These are phyloP conservation scores for Cyprinus carpio DNA, from an alignment of 2,113 vertebrate genomes.

Conservation along the genomic window DNA sequence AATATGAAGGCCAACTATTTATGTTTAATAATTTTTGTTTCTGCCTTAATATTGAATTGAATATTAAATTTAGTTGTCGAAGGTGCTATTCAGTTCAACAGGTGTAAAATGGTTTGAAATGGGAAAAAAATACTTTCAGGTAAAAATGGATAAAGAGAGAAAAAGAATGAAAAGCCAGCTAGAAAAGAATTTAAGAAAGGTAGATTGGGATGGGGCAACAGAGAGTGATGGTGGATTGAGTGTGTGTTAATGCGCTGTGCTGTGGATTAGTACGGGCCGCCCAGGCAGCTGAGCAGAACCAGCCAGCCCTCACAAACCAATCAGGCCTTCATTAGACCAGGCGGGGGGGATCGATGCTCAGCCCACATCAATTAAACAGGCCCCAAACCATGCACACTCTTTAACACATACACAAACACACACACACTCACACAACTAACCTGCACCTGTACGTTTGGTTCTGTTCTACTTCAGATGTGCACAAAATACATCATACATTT, in stretches of 20 bases:
- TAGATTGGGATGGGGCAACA: constrained; percentile 24
- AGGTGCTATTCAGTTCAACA: not conserved
- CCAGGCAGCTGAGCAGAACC: constrained; percentile 83
- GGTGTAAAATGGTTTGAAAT: not conserved
- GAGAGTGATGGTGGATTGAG: constrained; percentile 75
- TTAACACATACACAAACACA: too few species aligned
- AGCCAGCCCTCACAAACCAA: constrained; percentile 85
- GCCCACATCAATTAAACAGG: constrained; percentile 84
- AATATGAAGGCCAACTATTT: too few species aligned
- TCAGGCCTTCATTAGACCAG: constrained; percentile 84
- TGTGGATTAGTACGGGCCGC: constrained; percentile 73
- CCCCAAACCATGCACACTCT: constrained; percentile 56
- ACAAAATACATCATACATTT: not conserved
- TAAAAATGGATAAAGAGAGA: constrained; percentile 31
- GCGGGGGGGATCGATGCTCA: constrained; percentile 82
- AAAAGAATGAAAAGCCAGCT: constrained; percentile 39
- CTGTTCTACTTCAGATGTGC: not conserved
- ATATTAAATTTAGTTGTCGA: not conserved
- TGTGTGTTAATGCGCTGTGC: constrained; percentile 65
- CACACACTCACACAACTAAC: not conserved
- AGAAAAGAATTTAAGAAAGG: constrained; percentile 51
- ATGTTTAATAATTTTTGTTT: not conserved
- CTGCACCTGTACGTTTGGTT: constrained; percentile 9
- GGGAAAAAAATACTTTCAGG: constrained; percentile 50
- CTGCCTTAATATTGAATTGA: not conserved